phyloP scores from a whole-genome alignment of 1,140 invertebrate species.

The Bombus breviceps region DNA sequence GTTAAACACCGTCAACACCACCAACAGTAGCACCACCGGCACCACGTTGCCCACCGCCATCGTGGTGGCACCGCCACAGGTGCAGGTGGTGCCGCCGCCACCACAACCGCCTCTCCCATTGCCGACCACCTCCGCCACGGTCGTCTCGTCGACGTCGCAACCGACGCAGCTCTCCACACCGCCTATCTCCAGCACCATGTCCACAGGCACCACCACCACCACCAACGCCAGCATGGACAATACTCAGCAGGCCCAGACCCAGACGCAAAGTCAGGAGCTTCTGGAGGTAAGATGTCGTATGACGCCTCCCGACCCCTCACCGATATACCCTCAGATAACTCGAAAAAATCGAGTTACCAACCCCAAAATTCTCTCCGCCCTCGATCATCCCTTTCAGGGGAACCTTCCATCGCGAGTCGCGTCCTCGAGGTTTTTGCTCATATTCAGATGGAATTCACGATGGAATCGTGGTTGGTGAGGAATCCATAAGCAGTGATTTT shows the following conservation, averaged over 20 bases:
- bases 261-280: slow-evolving; percentile 80
- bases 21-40: slow-evolving; percentile 32
- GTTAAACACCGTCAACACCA: slow-evolving; percentile 42
- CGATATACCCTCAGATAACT: not conserved
- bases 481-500: not conserved
- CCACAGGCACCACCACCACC: slow-evolving; percentile 67
- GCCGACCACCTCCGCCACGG: slow-evolving; percentile 51
- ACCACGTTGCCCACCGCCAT: slow-evolving; percentile 40
- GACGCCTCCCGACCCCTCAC: slow-evolving; percentile 50
- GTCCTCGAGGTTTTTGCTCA: not conserved
- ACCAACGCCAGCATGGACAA: slow-evolving; percentile 68
- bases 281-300: slow-evolving; percentile 81
- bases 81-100: slow-evolving; percentile 59
- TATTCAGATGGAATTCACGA: not conserved
- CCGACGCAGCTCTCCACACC: slow-evolving; percentile 52
- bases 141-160: slow-evolving; percentile 50
- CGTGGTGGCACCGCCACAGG: slow-evolving; percentile 45
- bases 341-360: not conserved
- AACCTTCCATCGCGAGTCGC: slow-evolving; percentile 8
- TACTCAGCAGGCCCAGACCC: slow-evolving; percentile 78
- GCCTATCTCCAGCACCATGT: slow-evolving; percentile 50
- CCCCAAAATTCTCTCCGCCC: slow-evolving; percentile 19
- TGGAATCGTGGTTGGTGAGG: not conserved
- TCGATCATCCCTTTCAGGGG: not conserved
- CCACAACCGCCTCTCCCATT: slow-evolving; percentile 53